Conservation (phyloP, 2,113 vertebrate species). For the Trichomycterus rosablanca region DNA sequence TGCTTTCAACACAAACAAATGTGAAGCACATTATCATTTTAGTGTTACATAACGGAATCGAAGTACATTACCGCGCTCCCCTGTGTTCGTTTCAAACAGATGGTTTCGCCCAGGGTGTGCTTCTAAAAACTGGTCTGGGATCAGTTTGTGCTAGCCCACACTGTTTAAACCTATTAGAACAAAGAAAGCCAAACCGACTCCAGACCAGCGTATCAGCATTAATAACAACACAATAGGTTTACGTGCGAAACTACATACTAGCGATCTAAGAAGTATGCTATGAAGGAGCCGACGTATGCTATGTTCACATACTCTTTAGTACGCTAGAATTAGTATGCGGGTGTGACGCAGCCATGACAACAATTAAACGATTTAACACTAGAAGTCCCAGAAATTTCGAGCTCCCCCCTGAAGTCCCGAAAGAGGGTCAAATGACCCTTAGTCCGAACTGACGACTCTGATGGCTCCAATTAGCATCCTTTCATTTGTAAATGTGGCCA, state of each 20-base stretch:
- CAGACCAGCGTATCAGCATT: background rate
- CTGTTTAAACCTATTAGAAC: background rate
- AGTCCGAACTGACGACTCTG: no score
- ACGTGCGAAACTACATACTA: constrained; percentile 16
- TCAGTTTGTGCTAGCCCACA: background rate
- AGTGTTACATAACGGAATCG: background rate
- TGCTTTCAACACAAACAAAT: background rate
- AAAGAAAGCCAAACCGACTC: background rate
- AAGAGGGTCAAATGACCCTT: no score
- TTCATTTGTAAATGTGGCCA: no score
- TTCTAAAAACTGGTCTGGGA: constrained; percentile 1
- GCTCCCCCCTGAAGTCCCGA: no score
- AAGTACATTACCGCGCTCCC: background rate
- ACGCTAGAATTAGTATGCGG: background rate
- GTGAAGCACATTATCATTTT: no score
- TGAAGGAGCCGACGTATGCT: background rate
- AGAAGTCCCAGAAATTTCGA: no score
- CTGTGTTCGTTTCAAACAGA: background rate
- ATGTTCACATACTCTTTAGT: background rate
- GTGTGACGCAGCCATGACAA: background rate
- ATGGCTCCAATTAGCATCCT: no score
- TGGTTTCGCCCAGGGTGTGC: constrained; percentile 2
- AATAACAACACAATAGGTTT: constrained; percentile 1
- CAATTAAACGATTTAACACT: no score
- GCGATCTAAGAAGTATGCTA: background rate